Conservation (phyloP, 2,113 vertebrate species). For the Numenius arquata region DNA sequence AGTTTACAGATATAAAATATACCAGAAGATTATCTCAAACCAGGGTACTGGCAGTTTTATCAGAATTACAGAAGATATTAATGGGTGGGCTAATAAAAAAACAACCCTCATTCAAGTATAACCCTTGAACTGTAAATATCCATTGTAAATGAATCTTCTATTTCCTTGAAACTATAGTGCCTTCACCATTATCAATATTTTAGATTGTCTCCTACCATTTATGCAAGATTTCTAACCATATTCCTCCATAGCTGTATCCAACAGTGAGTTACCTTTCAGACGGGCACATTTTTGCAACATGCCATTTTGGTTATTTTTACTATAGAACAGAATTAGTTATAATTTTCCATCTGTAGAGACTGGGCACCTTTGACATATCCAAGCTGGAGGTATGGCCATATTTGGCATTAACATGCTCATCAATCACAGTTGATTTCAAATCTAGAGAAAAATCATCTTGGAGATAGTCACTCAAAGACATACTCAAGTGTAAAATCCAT, state of each 20-base stretch:
- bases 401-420: neutral
- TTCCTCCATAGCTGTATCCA: neutral
- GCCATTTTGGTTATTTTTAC: neutral
- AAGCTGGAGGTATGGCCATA: neutral
- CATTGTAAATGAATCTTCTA: neutral
- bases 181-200: neutral
- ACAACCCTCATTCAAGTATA: neutral
- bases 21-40: neutral
- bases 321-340: neutral
- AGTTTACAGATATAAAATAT: neutral
- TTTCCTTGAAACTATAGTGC: neutral
- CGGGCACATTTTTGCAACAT: neutral
- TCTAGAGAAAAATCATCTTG: neutral
- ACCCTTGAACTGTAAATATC: neutral
- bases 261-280: neutral
- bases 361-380: neutral
- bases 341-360: neutral
- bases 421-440: neutral
- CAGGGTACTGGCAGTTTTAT: neutral
- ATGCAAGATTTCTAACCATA: neutral
- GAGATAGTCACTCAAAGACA: neutral
- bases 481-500: neutral
- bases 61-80: neutral
- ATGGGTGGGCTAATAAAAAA: neutral
- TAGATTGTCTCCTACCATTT: neutral